These are phyloP conservation scores for Drymonia ruficornis DNA, from an alignment of 2,888 invertebrate species.

Conservation along the genomic window DNA sequence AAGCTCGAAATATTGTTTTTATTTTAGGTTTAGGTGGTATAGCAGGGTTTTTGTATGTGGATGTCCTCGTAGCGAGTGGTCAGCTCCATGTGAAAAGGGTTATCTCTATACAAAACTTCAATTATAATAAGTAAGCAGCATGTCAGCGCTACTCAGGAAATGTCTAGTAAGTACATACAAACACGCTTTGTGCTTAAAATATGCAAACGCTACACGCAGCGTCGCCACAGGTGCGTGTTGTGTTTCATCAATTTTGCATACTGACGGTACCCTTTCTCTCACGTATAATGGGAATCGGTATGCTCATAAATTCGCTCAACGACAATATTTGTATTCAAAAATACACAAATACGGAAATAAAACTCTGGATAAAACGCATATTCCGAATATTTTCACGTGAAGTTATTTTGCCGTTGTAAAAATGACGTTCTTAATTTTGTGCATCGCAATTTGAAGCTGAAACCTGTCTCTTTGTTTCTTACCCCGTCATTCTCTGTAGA, in stretches of 20 bases:
- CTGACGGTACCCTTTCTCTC: slow-evolving; percentile 23
- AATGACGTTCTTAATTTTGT: background rate
- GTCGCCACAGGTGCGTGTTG: slow-evolving; percentile 35
- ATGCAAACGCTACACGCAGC: slow-evolving; percentile 33
- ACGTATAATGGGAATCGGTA: slow-evolving; percentile 11
- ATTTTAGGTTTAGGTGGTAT: too few species aligned
- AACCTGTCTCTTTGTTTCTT: too few species aligned
- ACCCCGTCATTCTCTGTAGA: too few species aligned
- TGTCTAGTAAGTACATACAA: slow-evolving; percentile 8
- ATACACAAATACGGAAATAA: slow-evolving; percentile 3
- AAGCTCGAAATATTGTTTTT: too few species aligned
- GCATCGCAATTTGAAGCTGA: background rate
- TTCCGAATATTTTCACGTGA: background rate
- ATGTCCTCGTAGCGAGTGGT: too few species aligned
- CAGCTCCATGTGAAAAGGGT: too few species aligned
- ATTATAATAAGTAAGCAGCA: background rate
- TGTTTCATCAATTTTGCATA: slow-evolving; percentile 38
- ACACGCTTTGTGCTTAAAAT: slow-evolving; percentile 28
- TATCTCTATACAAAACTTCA: background rate
- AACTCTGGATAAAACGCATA: background rate
- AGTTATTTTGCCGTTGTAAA: background rate
- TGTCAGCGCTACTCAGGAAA: background rate
- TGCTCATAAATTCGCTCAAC: slow-evolving; percentile 14
- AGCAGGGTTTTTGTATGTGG: too few species aligned
- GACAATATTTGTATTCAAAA: slow-evolving; percentile 5